A percentile compares a stretch with the other conserved stretches of the same genome.
These are phyloP conservation scores for Chironex yamaguchii DNA, from an alignment of 30 jellyfish, hydroid and myxozoan species.

Conservation along the genomic window DNA sequence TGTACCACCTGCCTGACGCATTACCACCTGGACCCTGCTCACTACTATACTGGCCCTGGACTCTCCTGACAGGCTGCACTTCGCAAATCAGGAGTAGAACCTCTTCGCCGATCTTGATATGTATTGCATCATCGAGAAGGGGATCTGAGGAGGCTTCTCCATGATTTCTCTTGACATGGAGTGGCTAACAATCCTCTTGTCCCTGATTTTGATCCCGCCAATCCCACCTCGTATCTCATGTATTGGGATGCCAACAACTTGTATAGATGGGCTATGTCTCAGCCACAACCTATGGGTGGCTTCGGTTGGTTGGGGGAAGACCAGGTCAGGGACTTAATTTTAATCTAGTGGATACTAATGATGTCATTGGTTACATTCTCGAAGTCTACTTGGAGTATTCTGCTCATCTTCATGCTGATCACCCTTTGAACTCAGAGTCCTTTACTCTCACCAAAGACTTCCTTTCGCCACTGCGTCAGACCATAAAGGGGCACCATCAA, in stretches of 20 bases:
- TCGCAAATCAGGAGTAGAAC: slow-evolving; percentile 20
- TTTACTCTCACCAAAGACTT: slow-evolving; percentile 19
- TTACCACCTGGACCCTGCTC: slow-evolving; percentile 62
- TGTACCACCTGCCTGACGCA: slow-evolving; percentile 20
- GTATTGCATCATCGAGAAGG: slow-evolving; percentile 48
- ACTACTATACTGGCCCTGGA: slow-evolving; percentile 67
- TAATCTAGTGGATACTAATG: not conserved
- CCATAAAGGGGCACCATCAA: not conserved
- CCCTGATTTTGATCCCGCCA: slow-evolving; percentile 1
- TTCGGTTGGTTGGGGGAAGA: slow-evolving; percentile 64
- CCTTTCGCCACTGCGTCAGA: not conserved
- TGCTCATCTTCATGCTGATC: slow-evolving; percentile 57
- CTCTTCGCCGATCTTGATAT: slow-evolving; percentile 34
- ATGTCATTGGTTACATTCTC: slow-evolving; percentile 44
- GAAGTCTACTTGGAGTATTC: slow-evolving; percentile 77
- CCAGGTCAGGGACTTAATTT: slow-evolving; percentile 6
- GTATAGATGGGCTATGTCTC: slow-evolving; percentile 89
- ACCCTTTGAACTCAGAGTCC: slow-evolving; percentile 76
- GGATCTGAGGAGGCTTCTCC: slow-evolving; percentile 64
- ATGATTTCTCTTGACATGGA: slow-evolving; percentile 38
- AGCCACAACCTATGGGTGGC: slow-evolving; percentile 70
- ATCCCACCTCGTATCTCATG: slow-evolving; percentile 34
- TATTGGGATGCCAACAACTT: slow-evolving; percentile 81
- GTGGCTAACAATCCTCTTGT: slow-evolving; percentile 38
- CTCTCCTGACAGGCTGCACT: slow-evolving; percentile 64